Evolutionary conservation across 2,113 vertebrate species (phyloP).

Genomic region (Notechis scutatus): DNA sequence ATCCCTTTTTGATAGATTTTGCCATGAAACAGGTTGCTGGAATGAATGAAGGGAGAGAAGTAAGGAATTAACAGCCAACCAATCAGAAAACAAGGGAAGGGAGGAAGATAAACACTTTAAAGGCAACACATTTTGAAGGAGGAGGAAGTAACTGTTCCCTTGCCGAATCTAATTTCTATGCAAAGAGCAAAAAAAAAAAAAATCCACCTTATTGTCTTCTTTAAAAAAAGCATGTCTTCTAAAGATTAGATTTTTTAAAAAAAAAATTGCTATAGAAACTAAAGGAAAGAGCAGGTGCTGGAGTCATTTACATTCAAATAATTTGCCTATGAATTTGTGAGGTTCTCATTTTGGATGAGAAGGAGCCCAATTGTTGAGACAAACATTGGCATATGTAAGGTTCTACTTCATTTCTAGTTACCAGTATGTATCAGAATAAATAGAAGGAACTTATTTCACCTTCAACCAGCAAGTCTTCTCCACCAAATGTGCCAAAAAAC

Average conservation of each 20-base stretch:
- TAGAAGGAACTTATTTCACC: not conserved
- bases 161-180: not conserved
- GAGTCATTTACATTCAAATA: not conserved
- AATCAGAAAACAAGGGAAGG: not conserved
- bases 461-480: not conserved
- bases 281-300: not conserved
- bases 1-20: constrained; percentile 30
- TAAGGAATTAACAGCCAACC: not conserved
- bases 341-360: not conserved
- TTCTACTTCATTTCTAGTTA: not conserved
- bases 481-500: not conserved
- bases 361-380: not conserved
- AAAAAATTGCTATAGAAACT: not conserved
- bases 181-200: not conserved
- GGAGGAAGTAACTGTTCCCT: not conserved
- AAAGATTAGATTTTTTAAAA: not conserved
- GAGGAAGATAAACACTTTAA: not conserved
- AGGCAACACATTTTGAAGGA: not conserved
- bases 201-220: not conserved
- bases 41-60: not conserved
- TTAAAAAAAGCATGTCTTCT: not conserved
- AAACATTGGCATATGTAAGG: no score
- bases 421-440: not conserved
- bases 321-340: not conserved
- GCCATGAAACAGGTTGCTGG: not conserved